phyloP scores from a whole-genome alignment of 2,797 vertebrate species.

The Balearica regulorum region DNA sequence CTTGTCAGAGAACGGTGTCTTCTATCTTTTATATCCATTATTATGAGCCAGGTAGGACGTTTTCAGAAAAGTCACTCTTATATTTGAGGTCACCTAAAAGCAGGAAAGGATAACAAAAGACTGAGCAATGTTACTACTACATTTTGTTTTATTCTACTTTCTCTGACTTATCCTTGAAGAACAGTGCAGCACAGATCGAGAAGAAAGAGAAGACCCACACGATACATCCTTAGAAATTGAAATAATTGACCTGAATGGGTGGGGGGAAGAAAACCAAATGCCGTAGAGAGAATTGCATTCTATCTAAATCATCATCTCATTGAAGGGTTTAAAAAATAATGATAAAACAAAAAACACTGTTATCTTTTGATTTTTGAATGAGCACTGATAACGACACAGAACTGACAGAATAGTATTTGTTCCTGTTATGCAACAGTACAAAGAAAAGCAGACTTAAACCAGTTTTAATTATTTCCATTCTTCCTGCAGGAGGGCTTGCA shows the following conservation, averaged over 20 bases:
- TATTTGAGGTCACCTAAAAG: constrained; percentile 49
- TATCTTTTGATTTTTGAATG: constrained; percentile 38
- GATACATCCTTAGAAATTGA: not conserved
- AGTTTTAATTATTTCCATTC: constrained; percentile 39
- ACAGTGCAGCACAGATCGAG: rapidly evolving
- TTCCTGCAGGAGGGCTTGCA: constrained; percentile 34
- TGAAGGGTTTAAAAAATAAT: constrained; percentile 2
- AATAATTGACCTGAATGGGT: not conserved
- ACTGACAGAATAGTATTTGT: not conserved
- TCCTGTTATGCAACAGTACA: constrained; percentile 3
- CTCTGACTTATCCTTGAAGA: not conserved
- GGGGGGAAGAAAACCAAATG: not conserved
- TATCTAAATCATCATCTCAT: not conserved
- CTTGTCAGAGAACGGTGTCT: constrained; percentile 91
- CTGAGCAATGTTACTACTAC: not conserved
- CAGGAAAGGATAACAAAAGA: not conserved
- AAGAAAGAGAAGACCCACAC: not conserved
- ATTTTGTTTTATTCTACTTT: not conserved
- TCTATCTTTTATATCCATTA: constrained; percentile 94
- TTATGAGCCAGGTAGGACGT: not conserved
- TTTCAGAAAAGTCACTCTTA: not conserved
- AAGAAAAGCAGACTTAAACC: constrained; percentile 37
- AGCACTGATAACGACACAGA: not conserved
- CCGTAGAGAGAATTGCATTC: not conserved
- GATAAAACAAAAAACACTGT: not conserved